Base-by-base conservation (phyloP, 2,113 vertebrate species). In the Siniperca knerii region DNA sequence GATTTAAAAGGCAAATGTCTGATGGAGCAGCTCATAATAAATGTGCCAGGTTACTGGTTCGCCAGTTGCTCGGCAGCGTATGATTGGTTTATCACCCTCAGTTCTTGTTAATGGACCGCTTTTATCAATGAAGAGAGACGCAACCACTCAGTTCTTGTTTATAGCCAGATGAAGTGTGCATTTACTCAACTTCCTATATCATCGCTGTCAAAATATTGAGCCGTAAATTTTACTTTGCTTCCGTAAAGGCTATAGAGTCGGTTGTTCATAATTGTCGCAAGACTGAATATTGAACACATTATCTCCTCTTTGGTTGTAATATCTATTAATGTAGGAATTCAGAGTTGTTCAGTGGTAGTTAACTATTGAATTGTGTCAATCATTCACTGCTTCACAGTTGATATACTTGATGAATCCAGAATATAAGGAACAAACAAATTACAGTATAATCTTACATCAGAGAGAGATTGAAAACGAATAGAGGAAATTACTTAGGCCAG, bases 1-100 rank as follows among this genome's bases (percentile, higher is more conserved):
- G 79, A 93, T 82, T 87, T 85, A 88, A 89, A 89, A 77, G 81
- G 54, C 87, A 86, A 91, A 85, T 78, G 79, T 85, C 79, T 77
- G 78, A 88, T 84, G 57, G 57, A 89, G 64, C 64, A 44, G 77
- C 74, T 75, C 74, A 66, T 90, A 90, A 86, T 83, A 87, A 87
- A 93, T 81, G 68, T 80, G 65, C 46, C 84, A 60, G 85, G 78
- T 87, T 80, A 75, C 50, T 68, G 74, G 62, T 81, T 75, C 50
- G 76, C 75, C 73, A 72, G 87, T 83, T 61, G 75, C 81, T 75
- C 79, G n/a, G 85, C 81, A 79, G 72, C 70, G 46, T 44, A 33
- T 70, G 83, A 87, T 85, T 80, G 87, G 71, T 87, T 77, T 57
- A 79, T 80, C 69, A 25, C 70, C 62, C 69, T 84, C 54, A 58